Evolutionary conservation across 2,113 vertebrate species (phyloP).

Genomic region (Triplophysa rosa): DNA sequence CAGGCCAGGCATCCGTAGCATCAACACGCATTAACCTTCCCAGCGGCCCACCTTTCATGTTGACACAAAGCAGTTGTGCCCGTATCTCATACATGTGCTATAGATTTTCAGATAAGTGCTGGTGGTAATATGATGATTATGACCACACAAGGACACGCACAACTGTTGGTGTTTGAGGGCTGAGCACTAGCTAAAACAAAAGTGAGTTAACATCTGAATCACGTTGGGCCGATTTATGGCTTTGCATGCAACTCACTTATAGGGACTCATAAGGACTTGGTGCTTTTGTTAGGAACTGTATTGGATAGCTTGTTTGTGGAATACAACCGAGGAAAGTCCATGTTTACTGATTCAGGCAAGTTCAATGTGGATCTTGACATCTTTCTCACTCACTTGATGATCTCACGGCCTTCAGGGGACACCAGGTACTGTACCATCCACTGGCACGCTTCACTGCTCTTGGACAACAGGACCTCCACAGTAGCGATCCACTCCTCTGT

Average conservation of each 20-base stretch:
- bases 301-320: no score
- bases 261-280: background rate
- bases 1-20: slow-evolving; percentile 3
- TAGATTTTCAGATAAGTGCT: slow-evolving; percentile 17
- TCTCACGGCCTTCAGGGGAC: slow-evolving; percentile 88
- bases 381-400: slow-evolving; percentile 83
- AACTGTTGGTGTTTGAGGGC: background rate
- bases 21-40: slow-evolving; percentile 55
- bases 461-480: slow-evolving; percentile 91
- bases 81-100: slow-evolving; percentile 43
- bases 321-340: no score
- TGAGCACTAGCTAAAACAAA: background rate
- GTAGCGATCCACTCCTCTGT: slow-evolving; percentile 98
- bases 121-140: background rate
- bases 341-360: background rate
- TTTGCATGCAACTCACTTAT: background rate
- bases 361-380: background rate
- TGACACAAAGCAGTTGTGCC: slow-evolving; percentile 19
- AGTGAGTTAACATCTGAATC: background rate
- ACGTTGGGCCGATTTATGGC: background rate
- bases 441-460: slow-evolving; percentile 93
- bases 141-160: background rate
- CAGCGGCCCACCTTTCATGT: slow-evolving; percentile 40
- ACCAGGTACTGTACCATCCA: slow-evolving; percentile 96
- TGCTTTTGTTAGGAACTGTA: background rate